These are phyloP conservation scores for Orchestia grillus DNA, from an alignment of 1,140 invertebrate genomes.

Conservation along the genomic window DNA sequence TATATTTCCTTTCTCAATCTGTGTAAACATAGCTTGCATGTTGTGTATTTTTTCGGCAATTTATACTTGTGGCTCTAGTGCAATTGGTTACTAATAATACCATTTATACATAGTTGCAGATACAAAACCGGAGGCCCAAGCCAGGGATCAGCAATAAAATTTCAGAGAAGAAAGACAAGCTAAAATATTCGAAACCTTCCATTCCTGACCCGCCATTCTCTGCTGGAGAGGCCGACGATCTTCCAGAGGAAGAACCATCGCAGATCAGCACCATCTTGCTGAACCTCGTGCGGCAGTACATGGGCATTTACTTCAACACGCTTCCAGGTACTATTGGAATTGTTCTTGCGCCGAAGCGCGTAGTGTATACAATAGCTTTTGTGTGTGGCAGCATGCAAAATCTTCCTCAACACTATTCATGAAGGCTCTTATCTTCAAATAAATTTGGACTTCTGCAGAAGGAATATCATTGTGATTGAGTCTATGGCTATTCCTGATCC, in stretches of 20 bases:
- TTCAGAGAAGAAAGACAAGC: constrained; percentile 40
- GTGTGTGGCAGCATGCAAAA: no score
- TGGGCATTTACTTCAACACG: constrained; percentile 46
- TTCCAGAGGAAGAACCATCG: not conserved
- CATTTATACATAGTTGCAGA: not conserved
- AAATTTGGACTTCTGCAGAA: not conserved
- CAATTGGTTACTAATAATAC: not conserved
- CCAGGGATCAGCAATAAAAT: not conserved
- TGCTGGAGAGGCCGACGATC: not conserved
- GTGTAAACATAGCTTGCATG: not conserved
- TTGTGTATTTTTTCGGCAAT: not conserved
- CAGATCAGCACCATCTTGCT: constrained; percentile 12
- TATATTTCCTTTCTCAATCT: not conserved
- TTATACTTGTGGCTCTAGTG: not conserved
- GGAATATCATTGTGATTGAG: not conserved
- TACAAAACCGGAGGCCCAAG: constrained; percentile 17
- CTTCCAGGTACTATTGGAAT: constrained; percentile 5
- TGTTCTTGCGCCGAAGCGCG: not conserved
- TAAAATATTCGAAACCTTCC: constrained; percentile 3
- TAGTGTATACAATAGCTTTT: not conserved
- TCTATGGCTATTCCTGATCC: not conserved
- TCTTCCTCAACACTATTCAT: not conserved
- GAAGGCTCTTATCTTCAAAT: not conserved
- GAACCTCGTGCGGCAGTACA: constrained; percentile 44
- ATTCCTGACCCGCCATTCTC: not conserved